Base-by-base conservation (phyloP, 2,888 invertebrate genomes). In the Mellilla xanthometata region DNA sequence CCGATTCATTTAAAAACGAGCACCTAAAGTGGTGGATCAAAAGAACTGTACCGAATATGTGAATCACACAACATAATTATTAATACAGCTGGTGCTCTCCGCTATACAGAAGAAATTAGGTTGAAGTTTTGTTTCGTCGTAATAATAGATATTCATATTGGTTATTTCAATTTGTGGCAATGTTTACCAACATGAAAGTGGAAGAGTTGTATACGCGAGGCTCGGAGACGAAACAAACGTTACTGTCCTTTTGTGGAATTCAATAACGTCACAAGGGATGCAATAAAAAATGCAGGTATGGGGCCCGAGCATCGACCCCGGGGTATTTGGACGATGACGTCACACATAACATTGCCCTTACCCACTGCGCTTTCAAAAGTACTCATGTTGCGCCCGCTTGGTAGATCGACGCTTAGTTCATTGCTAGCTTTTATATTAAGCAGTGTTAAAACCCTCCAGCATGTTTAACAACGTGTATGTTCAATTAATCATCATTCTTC, bases 261-360 rank as follows among this genome's bases (percentile, higher is more conserved):
- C 70, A 73, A 65, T 79, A 75, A 70, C 79, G 78, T 83, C 77
- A 81, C 69, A 63, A 68, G 83, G 84, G 81, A 78, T 83, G 85
- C 74, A 73, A 77, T 76, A 86, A 87, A 89, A 88, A 88, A 84
- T 77, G 76, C 88, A 88, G 88, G 88, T 88, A 86, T n/a, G 75
- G 76, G 81, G 66, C 76, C 72, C 78, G 87, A 78, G 69, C 87
- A 81, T 65, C 87, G 87, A 88, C 88, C 88, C 81, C 86, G 59
- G 69, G 69, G 68, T 74, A 76, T 71, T 78, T 72, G 52, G 72
- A 52, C 50, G 59, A 59, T 86, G 87, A 87, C 86, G 87, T 87
- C 87, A 88, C 29, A 55, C 52, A 55, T 46, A 61, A 61, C 62
- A 59, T 65, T 58, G 65, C 63, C 62, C 58, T 54, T 53, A 49